Base-by-base conservation (phyloP, 2,113 vertebrate genomes). In the Callipepla squamata region DNA sequence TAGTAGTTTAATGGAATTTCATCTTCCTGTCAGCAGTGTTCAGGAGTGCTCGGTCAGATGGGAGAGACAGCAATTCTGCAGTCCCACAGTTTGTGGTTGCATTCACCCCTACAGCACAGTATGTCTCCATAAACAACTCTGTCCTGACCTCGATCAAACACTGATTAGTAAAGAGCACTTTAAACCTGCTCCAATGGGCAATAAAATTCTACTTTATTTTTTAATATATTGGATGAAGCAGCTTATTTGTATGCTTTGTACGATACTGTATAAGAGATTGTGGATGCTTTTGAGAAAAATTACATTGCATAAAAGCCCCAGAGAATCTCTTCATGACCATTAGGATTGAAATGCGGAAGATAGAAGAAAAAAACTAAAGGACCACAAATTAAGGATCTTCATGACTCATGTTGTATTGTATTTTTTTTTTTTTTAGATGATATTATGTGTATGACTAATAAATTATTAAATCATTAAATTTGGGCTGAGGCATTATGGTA, bases 281-380 rank as follows among this genome's bases (percentile, higher is more conserved):
- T 47, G 83, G 76, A 92, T 90, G 85, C 42, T 86, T 93, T 78
- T 80, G 68, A 85, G 73, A 95, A 90, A 91, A 93, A 95, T 17
- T 50, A 10, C 57, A 51, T 59, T 78, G 80, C 77, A 66, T 51
- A 67, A 92, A 94, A 90, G 32, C 85, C 88, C 73, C 57, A 86
- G 83, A 96, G 88, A 93, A 80, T 80, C 57, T 92, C 65, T 92
- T 88, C 2, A 4, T 75, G 90, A 81, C 65, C 85, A 93, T 96
- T 95, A 96, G 80, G 85, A 67, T 92, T 94, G 88, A 96, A 96
- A 75, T 95, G 88, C 80, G 90, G 61, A 92, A 94, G 51, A 40
- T 65, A 78, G 51, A 73, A 65, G 34, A 20, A 58, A 93, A 94
- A 96, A 84, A 17, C n/a, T 34, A 63, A 78, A 93, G 40, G 65